Percentiles rank a stretch among this genome's conserved stretches.
These are phyloP conservation scores for Aphidoletes aphidimyza DNA, from an alignment of 2,888 invertebrate genomes.

Conservation along the genomic window DNA sequence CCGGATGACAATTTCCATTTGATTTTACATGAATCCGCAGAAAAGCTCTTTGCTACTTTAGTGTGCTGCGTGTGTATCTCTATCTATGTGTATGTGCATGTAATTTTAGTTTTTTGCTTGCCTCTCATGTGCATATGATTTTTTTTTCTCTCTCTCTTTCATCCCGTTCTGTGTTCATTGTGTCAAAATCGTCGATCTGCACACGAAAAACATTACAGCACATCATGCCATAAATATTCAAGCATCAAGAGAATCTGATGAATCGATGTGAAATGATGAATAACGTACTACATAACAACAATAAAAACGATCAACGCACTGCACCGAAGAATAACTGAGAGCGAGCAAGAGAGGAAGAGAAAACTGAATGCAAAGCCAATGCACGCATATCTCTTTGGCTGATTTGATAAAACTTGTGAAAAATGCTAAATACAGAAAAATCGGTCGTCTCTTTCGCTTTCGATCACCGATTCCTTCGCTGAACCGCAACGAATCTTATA, in stretches of 20 bases:
- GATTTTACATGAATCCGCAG: slow-evolving; percentile 5
- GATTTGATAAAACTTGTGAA: slow-evolving; percentile 39
- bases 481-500: slow-evolving; percentile 18
- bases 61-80: too few relatives aligned
- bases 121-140: background rate
- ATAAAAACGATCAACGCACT: background rate
- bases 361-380: too few relatives aligned
- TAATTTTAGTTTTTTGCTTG: too few relatives aligned
- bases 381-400: too few relatives aligned
- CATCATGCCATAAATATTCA: slow-evolving; percentile 34
- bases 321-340: background rate
- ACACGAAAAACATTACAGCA: slow-evolving; percentile 8
- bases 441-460: background rate
- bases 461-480: background rate
- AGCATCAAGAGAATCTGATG: slow-evolving; percentile 14
- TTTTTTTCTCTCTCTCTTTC: background rate
- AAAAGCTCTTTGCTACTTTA: too few relatives aligned
- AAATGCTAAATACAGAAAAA: background rate
- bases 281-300: background rate
- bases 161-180: background rate
- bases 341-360: background rate
- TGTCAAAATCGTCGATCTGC: slow-evolving; percentile 15
- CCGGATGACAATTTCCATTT: slow-evolving; percentile 19
- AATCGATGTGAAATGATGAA: background rate
- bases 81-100: too few relatives aligned